A percentile compares a stretch with the other conserved stretches of the same genome.
Evolutionary conservation across 2,113 vertebrate species (phyloP).

Genomic region (Phyllostomus discolor): DNA sequence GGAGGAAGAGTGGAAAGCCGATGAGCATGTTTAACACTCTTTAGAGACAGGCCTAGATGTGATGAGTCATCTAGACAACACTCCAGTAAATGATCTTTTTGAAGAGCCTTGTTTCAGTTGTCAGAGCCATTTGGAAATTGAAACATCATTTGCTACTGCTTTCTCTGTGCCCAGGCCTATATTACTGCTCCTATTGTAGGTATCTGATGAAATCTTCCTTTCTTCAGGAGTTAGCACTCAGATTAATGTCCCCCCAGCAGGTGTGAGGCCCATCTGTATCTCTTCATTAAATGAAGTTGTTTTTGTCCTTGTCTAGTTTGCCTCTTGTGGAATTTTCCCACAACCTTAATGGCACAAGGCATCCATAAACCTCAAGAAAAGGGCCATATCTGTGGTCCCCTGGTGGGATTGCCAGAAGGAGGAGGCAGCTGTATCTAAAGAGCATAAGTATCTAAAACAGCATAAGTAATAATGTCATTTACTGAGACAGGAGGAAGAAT

Average conservation of each 20-base stretch:
- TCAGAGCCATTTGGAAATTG: not conserved
- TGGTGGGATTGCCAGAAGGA: not conserved
- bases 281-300: not conserved
- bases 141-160: not conserved
- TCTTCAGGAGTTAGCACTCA: not conserved
- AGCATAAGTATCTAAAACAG: not conserved
- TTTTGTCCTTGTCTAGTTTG: not conserved
- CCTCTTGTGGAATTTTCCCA: not conserved
- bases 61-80: not conserved
- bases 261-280: not conserved
- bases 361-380: not conserved
- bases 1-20: not conserved
- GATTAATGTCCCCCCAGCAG: not conserved
- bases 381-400: not conserved
- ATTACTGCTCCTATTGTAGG: not conserved
- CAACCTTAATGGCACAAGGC: not conserved
- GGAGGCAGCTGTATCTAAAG: not conserved
- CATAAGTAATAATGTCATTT: not conserved
- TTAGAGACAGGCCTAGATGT: not conserved
- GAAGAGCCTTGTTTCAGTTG: not conserved
- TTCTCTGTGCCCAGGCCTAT: not conserved
- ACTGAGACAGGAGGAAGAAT: not conserved
- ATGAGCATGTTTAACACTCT: not conserved
- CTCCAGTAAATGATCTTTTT: not conserved
- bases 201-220: not conserved